Conservation (phyloP, 1,140 invertebrate genomes). For the Tribolium castaneum region DNA sequence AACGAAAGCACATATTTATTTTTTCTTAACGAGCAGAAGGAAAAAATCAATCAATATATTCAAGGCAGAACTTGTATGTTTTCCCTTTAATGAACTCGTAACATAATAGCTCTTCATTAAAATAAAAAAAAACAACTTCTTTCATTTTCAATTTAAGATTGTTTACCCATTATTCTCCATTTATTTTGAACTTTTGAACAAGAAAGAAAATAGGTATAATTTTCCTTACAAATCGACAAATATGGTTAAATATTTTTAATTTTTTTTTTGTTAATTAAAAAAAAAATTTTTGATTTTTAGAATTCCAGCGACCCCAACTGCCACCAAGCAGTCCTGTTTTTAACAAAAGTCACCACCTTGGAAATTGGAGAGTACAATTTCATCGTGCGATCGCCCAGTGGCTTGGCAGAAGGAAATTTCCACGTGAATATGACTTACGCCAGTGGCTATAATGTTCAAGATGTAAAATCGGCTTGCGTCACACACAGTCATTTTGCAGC, state of each 20-base stretch:
- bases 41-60: background rate
- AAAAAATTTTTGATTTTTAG: slow-evolving; percentile 60
- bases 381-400: slow-evolving; percentile 66
- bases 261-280: too few relatives aligned
- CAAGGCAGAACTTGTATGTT: background rate
- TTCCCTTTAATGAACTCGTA: background rate
- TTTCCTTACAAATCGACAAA: too few relatives aligned
- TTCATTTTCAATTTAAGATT: background rate
- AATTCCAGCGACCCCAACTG: slow-evolving; percentile 65
- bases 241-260: too few relatives aligned
- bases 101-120: background rate
- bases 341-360: slow-evolving; percentile 63
- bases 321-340: slow-evolving; percentile 66
- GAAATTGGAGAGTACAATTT: slow-evolving; percentile 69
- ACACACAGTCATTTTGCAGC: slow-evolving; percentile 46
- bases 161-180: background rate
- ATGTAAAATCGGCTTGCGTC: slow-evolving; percentile 39
- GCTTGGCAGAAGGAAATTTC: slow-evolving; percentile 67
- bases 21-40: too few relatives aligned
- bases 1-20: too few relatives aligned
- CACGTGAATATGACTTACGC: slow-evolving; percentile 69
- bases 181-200: background rate
- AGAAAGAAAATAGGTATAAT: background rate
- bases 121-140: background rate
- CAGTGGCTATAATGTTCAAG: slow-evolving; percentile 60